Evolutionary conservation across 2,113 vertebrate genomes (phyloP).

Genomic region (Campylomormyrus numenius): DNA sequence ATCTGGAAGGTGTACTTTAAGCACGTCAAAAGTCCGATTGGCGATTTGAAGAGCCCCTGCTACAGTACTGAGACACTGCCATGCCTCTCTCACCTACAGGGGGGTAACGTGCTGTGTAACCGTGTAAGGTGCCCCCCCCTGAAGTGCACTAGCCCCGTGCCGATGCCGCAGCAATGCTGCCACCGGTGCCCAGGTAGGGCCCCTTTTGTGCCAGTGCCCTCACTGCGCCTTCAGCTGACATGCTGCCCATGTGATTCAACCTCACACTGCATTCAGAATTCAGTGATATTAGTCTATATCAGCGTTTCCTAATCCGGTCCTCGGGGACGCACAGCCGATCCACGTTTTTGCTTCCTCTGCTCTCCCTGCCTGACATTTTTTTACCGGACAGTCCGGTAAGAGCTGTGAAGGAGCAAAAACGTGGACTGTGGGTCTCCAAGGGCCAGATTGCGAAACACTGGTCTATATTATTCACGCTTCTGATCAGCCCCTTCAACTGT

Average conservation of each 20-base stretch:
- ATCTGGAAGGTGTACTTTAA: background rate
- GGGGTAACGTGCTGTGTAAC: slow-evolving; percentile 68
- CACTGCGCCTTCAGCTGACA: background rate
- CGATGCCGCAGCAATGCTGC: slow-evolving; percentile 68
- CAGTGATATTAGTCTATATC: background rate
- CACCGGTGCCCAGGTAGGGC: slow-evolving; percentile 68
- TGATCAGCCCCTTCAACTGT: background rate
- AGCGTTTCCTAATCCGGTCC: background rate
- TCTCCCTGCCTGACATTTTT: background rate
- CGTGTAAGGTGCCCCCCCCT: slow-evolving; percentile 67
- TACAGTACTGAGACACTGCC: background rate
- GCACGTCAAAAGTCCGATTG: background rate
- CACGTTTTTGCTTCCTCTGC: background rate
- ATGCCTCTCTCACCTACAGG: slow-evolving; percentile 41
- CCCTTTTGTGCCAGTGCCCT: background rate
- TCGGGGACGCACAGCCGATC: background rate
- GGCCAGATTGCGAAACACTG: background rate
- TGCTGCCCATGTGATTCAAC: background rate
- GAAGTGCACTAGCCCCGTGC: slow-evolving; percentile 62
- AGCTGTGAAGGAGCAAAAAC: background rate
- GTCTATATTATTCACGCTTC: background rate
- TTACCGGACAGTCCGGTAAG: background rate
- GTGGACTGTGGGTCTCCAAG: background rate
- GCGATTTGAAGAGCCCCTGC: background rate
- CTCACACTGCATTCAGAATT: background rate